Conservation (phyloP, 2,888 invertebrate genomes). For the Aleiodes leptofemur region DNA sequence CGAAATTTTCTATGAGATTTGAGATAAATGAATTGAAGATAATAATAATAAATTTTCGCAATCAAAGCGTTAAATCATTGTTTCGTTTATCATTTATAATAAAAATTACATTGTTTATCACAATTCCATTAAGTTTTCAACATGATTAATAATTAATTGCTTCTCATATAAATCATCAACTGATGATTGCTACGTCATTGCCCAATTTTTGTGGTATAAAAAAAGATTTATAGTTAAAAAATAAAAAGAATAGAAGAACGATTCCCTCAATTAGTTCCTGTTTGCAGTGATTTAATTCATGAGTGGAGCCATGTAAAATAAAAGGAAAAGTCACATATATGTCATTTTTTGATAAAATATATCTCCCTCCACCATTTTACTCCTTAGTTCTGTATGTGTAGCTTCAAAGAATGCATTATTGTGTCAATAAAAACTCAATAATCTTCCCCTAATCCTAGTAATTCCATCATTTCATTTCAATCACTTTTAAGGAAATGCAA, state of each 20-base stretch:
- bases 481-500: too few species aligned
- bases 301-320: too few species aligned
- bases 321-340: too few species aligned
- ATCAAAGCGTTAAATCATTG: neutral
- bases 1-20: neutral
- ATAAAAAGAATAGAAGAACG: too few species aligned
- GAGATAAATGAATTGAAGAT: neutral
- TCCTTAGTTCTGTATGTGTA: too few species aligned
- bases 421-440: too few species aligned
- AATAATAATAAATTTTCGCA: neutral
- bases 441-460: too few species aligned
- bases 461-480: too few species aligned
- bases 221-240: neutral
- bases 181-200: conserved; percentile 6
- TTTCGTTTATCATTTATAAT: neutral
- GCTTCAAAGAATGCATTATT: too few species aligned
- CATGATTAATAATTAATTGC: conserved; percentile 2
- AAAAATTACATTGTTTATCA: conserved; percentile 17
- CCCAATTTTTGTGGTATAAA: conserved; percentile 5
- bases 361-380: too few species aligned
- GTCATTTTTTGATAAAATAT: too few species aligned
- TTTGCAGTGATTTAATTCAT: neutral
- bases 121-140: neutral
- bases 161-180: neutral
- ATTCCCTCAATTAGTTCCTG: neutral